Evolutionary conservation across 2,797 vertebrate species (phyloP), one percentile per base, ranked within the genome.

Genomic region (Melanotaenia parkinsoni): DNA sequence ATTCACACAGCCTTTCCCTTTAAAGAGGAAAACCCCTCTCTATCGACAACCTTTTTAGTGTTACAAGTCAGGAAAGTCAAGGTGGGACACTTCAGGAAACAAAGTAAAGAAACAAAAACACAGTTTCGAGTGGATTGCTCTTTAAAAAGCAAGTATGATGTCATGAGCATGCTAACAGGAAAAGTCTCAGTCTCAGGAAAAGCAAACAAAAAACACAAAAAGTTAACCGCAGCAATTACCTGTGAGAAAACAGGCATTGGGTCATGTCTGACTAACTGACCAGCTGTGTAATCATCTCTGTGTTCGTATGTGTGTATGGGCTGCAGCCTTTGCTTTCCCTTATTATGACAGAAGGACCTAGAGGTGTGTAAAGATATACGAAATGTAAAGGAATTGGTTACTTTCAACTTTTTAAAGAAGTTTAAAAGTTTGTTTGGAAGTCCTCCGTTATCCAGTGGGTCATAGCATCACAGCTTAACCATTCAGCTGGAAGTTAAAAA

Each of bases 221-320:
- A 40, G 14, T 54, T 32, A 30, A 61, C 67, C 37, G 2, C 80
- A 76, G 56, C 53, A 74, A 74, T 58, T 61, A 65, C 53, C 45
- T 63, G 40, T 50, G 63, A 70, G 63, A 86, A 80, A 83, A 85
- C 82, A 87, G 63, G 37, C 40, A 67, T 76, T 78, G 79, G 83
- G 77, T 84, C 54, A 88, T 59, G 84, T 88, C 70, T 82, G 57
- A 69, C 58, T 54, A 35, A 43, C 67, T 70, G 60, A 72, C 14
- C 35, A 47, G 54, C 61, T 68, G 70, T 54, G 64, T 56, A 61
- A 51, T 51, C 38, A n/a, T n/a, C 22, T 20, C 3, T 18, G 20
- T 58, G 51, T 54, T 4, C 70, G 11, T 40, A n/a, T 66, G 40
- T 60, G 32, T 65, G 58, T 58, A 26, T 57, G 51, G 28, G 47